phyloP scores from a whole-genome alignment of 2,888 invertebrate species.

The Limnephilus rhombicus region DNA sequence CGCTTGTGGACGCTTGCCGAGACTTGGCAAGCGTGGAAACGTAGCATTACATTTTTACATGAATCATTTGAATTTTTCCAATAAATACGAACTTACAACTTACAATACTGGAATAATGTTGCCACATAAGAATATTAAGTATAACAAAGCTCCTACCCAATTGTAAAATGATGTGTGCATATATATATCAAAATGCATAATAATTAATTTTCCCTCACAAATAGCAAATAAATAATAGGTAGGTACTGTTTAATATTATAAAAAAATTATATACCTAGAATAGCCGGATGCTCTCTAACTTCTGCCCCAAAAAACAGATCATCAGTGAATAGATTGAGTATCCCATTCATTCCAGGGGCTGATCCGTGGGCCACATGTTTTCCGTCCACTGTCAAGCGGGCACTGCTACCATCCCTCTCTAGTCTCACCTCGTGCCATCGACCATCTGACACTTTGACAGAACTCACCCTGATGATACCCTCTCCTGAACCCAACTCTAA shows the following conservation, averaged over 20 bases:
- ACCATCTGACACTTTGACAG: constrained; percentile 89
- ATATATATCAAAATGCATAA: no score
- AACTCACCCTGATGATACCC: constrained; percentile 85
- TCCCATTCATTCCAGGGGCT: constrained; percentile 87
- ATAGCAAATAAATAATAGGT: background rate
- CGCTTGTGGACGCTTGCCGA: no score
- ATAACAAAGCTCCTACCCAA: background rate
- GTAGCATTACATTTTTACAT: no score
- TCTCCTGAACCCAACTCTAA: constrained; percentile 92
- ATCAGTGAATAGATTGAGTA: constrained; percentile 86
- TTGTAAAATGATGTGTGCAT: background rate
- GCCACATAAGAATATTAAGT: background rate
- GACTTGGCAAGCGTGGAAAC: no score
- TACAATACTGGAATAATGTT: background rate
- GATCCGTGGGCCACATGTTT: constrained; percentile 84
- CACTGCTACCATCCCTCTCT: constrained; percentile 84
- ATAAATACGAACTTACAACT: background rate
- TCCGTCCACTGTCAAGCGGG: constrained; percentile 83
- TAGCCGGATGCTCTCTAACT: constrained; percentile 83
- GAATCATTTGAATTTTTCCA: background rate
- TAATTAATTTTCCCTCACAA: no score
- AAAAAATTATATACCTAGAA: constrained; percentile 71
- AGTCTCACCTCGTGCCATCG: constrained; percentile 89
- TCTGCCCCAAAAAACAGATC: constrained; percentile 88
- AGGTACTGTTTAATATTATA: background rate